These are phyloP conservation scores for Potamarius usumacintae DNA, from an alignment of 2,113 vertebrate species.

Conservation along the genomic window DNA sequence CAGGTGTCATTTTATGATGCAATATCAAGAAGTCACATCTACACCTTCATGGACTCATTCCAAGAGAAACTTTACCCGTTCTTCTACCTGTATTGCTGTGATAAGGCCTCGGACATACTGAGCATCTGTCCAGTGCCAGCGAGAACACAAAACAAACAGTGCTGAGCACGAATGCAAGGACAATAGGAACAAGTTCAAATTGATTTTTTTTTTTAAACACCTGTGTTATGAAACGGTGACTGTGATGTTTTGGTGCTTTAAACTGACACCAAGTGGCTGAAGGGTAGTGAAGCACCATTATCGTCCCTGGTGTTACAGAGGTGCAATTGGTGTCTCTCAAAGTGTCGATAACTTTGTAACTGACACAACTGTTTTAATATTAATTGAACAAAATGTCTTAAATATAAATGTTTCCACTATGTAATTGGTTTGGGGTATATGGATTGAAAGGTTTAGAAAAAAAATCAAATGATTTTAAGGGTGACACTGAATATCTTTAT, in stretches of 20 bases:
- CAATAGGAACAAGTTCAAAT: not conserved
- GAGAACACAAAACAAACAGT: conserved; percentile 61
- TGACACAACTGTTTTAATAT: not conserved
- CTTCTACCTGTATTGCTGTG: conserved; percentile 81
- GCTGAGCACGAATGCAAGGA: conserved; percentile 28
- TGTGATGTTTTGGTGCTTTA: not conserved
- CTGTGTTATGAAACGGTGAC: not conserved
- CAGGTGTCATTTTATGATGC: conserved; percentile 84
- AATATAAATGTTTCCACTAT: not conserved
- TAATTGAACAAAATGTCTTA: not conserved
- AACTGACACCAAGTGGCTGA: conserved; percentile 7
- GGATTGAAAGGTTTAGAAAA: not conserved
- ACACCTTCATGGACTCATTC: conserved; percentile 80
- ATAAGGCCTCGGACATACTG: conserved; percentile 75
- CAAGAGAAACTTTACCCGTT: conserved; percentile 81
- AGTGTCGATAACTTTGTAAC: not conserved
- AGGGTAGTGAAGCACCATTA: not conserved
- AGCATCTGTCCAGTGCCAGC: conserved; percentile 61
- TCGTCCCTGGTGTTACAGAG: not conserved
- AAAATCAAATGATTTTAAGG: not conserved
- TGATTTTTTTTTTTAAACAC: not conserved
- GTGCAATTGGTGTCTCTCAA: not conserved
- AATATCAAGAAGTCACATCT: conserved; percentile 73
- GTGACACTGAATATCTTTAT: too few relatives aligned
- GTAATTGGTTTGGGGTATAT: not conserved